Evolutionary conservation across 1,140 invertebrate species (phyloP).

Genomic region (Eriosoma lanigerum): DNA sequence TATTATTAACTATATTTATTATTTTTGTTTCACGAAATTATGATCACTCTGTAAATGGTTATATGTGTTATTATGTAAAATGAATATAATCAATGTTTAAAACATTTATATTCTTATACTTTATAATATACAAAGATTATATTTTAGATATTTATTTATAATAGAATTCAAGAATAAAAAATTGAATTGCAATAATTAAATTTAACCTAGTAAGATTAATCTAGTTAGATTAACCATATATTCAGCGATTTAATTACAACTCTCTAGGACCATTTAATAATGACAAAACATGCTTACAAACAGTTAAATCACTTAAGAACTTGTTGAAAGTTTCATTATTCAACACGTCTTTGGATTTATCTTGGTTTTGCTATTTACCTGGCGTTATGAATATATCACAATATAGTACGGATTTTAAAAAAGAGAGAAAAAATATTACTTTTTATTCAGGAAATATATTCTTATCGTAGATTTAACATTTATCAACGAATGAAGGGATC

Average conservation of each 20-base stretch:
- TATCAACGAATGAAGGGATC: neutral
- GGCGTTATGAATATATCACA: neutral
- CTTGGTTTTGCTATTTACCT: neutral
- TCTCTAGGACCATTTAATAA: neutral
- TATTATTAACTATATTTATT: neutral
- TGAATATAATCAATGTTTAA: too few species aligned
- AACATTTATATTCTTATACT: neutral
- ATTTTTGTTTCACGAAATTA: too few species aligned
- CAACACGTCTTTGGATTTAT: conserved; percentile 15
- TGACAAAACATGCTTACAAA: conserved; percentile 11
- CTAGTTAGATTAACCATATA: neutral
- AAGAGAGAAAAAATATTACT: neutral
- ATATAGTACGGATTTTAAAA: neutral
- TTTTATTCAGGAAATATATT: neutral
- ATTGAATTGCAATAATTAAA: neutral
- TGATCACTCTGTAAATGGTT: too few species aligned
- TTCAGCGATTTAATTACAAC: conserved; percentile 13
- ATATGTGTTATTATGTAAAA: too few species aligned
- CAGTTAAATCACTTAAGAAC: conserved; percentile 29
- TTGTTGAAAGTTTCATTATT: conserved; percentile 39
- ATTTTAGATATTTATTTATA: neutral
- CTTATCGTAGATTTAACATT: neutral
- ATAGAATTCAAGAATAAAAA: neutral
- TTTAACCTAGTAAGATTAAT: neutral
- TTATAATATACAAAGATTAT: neutral